phyloP scores from a whole-genome alignment of 2,113 vertebrate genomes.

The Cyanistes caeruleus region DNA sequence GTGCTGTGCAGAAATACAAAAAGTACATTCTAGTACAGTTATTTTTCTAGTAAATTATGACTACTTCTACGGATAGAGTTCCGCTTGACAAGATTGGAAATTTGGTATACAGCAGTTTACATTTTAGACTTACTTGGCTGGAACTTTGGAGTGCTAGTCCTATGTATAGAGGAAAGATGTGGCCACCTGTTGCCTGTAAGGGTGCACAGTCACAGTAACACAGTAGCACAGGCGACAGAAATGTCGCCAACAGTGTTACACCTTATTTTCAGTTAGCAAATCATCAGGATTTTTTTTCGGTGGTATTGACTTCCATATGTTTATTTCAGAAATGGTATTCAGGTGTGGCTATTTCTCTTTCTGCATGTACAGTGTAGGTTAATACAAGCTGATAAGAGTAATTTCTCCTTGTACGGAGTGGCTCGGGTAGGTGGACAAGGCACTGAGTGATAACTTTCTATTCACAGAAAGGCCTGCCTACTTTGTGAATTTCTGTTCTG shows the following conservation, averaged over 20 bases:
- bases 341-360: background rate
- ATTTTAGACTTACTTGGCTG: background rate
- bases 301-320: background rate
- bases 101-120: background rate
- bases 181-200: background rate
- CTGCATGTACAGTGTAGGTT: background rate
- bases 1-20: background rate
- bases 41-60: background rate
- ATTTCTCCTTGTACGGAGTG: background rate
- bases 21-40: background rate
- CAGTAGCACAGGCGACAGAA: background rate
- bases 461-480: background rate
- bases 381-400: background rate
- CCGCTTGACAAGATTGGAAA: background rate
- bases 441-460: background rate
- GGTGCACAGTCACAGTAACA: too few species aligned
- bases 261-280: background rate
- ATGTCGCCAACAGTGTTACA: background rate
- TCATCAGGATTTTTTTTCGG: accelerated
- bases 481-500: background rate
- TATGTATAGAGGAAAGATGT: background rate
- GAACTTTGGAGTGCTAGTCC: background rate
- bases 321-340: background rate
- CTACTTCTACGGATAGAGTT: background rate
- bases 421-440: background rate